Evolutionary conservation across 2,797 vertebrate species (phyloP).

Genomic region (Amblyopsis hoosieri): DNA sequence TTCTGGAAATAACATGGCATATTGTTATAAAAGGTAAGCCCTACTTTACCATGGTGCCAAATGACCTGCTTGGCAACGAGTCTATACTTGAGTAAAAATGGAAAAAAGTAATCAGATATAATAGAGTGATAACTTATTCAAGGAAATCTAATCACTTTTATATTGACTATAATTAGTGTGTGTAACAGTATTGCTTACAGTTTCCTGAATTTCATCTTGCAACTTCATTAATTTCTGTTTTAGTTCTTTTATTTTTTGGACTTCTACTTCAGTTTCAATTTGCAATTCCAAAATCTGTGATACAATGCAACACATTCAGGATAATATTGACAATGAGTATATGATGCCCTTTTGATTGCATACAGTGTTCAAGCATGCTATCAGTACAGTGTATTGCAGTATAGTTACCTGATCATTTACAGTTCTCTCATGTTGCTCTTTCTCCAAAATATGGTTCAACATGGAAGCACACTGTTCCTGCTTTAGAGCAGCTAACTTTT

Average conservation of each 20-base stretch:
- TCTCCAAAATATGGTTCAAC: conserved; percentile 30
- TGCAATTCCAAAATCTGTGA: conserved; percentile 63
- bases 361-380: background rate
- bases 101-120: no score
- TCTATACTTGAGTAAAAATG: no score
- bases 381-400: background rate
- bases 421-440: conserved; percentile 29
- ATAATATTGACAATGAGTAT: background rate
- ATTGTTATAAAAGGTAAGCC: background rate
- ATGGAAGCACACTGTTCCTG: conserved; percentile 29
- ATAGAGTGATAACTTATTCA: background rate
- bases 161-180: background rate
- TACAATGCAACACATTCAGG: conserved; percentile 6
- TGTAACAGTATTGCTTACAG: conserved; percentile 60
- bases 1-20: conserved; percentile 65
- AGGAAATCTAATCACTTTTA: background rate
- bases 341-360: no score
- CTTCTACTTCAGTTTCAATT: conserved; percentile 53
- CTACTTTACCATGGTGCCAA: background rate
- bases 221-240: conserved; percentile 36
- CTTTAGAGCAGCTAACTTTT: conserved; percentile 21
- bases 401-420: conserved; percentile 39
- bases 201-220: conserved; percentile 52
- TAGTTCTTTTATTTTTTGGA: conserved; percentile 38
- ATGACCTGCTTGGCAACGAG: background rate